Evolutionary conservation across 2,113 vertebrate genomes (phyloP).

Genomic region (Artemisiospiza belli): DNA sequence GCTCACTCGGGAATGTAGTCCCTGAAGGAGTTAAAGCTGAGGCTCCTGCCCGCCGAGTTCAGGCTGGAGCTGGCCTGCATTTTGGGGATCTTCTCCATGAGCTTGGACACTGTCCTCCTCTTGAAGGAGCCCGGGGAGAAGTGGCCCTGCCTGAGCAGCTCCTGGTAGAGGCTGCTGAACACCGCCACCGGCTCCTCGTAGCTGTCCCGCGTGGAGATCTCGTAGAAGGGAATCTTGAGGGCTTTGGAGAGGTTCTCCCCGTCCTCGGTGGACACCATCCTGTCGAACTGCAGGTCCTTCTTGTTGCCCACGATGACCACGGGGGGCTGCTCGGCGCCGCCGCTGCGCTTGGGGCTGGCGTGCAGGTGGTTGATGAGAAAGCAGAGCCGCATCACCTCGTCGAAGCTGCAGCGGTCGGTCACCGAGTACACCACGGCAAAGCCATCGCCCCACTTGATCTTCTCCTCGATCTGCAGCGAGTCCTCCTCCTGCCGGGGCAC

Average conservation of each 20-base stretch:
- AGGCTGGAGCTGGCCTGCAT: constrained; percentile 73
- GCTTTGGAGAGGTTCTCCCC: constrained; percentile 75
- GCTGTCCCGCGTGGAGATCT: constrained; percentile 80
- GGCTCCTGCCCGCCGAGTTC: constrained; percentile 54
- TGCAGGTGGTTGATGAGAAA: constrained; percentile 82
- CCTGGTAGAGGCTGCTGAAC: constrained; percentile 73
- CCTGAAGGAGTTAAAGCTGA: constrained; percentile 77
- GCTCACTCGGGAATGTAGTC: constrained; percentile 74
- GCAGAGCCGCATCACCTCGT: constrained; percentile 80
- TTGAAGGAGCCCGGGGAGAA: constrained; percentile 74
- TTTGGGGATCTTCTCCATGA: constrained; percentile 81
- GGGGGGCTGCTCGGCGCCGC: constrained; percentile 65
- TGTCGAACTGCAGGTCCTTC: constrained; percentile 81
- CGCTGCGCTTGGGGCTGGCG: constrained; percentile 49
- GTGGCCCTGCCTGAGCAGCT: constrained; percentile 71
- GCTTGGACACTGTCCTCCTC: constrained; percentile 74
- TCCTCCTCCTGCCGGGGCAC: constrained; percentile 75
- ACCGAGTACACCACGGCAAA: constrained; percentile 81
- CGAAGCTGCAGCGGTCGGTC: constrained; percentile 81
- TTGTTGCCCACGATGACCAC: constrained; percentile 79
- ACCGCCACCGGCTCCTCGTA: constrained; percentile 75
- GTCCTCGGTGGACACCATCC: constrained; percentile 77
- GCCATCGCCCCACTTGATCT: constrained; percentile 82
- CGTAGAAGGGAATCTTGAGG: constrained; percentile 75
- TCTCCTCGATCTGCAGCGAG: constrained; percentile 80